phyloP scores from a whole-genome alignment of 2,113 vertebrate genomes.

The Hipposideros armiger region DNA sequence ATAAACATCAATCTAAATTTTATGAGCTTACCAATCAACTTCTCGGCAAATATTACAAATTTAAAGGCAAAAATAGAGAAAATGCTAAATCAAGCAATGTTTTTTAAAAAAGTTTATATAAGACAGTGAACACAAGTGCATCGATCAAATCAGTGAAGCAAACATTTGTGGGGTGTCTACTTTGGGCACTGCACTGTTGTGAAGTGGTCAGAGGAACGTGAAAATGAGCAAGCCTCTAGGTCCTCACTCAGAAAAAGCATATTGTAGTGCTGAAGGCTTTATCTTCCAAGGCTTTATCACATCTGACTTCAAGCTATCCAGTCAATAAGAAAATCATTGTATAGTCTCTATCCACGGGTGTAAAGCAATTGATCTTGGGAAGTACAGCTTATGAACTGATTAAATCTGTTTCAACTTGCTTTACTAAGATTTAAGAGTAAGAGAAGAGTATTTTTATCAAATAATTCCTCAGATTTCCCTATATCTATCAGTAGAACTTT shows the following conservation, averaged over 20 bases:
- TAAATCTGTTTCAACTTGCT: neutral
- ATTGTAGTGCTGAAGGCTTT: neutral
- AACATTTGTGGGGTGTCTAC: neutral
- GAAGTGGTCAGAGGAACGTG: neutral
- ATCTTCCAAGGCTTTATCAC: neutral
- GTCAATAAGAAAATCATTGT: neutral
- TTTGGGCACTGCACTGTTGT: neutral
- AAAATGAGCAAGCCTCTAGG: neutral
- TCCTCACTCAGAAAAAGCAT: neutral
- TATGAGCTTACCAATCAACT: constrained; percentile 72
- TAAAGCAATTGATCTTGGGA: neutral
- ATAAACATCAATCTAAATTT: constrained; percentile 81
- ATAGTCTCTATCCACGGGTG: neutral
- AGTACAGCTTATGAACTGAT: neutral
- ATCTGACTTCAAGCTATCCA: neutral
- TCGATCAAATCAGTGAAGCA: constrained; percentile 20
- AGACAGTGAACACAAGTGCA: neutral
- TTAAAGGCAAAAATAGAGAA: constrained; percentile 58
- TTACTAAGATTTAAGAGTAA: neutral
- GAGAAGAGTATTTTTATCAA: neutral
- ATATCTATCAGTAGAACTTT: neutral
- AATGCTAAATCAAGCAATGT: constrained; percentile 59
- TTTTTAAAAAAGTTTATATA: constrained; percentile 26
- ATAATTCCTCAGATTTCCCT: neutral
- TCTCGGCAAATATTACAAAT: constrained; percentile 76